Conservation (phyloP, 2,888 invertebrate species). For the Amiota mariae region DNA sequence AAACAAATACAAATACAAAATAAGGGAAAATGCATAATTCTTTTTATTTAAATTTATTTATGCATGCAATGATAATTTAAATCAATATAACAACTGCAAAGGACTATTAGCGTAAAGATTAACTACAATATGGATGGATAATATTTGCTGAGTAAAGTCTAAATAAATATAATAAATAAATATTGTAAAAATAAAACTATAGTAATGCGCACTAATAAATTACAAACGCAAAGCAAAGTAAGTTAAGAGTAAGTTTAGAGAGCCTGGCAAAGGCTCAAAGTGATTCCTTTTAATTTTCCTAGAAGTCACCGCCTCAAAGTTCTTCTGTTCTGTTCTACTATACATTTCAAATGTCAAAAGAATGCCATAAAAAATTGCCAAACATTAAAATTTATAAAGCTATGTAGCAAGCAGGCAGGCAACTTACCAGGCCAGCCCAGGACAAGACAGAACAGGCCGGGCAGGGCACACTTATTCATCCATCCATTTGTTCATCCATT, state of each 20-base stretch:
- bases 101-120: conserved; percentile 8
- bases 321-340: too few species aligned
- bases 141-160: not conserved
- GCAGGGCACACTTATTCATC: too few species aligned
- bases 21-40: not conserved
- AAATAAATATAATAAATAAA: conserved; percentile 1
- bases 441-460: too few species aligned
- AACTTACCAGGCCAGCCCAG: too few species aligned
- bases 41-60: conserved; percentile 9
- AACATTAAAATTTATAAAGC: conserved; percentile 25
- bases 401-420: not conserved
- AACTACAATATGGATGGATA: not conserved
- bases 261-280: too few species aligned
- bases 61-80: conserved; percentile 23
- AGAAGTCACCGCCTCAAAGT: not conserved
- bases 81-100: conserved; percentile 19
- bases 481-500: too few species aligned
- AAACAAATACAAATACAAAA: too few species aligned
- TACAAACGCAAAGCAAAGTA: not conserved
- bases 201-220: conserved; percentile 27
- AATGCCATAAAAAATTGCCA: conserved; percentile 19
- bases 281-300: conserved; percentile 23
- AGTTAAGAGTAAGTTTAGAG: too few species aligned
- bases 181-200: not conserved
- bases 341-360: conserved; percentile 64